These are phyloP conservation scores for Pachydiplax longipennis DNA, from an alignment of 2,888 invertebrate species.

Conservation along the genomic window DNA sequence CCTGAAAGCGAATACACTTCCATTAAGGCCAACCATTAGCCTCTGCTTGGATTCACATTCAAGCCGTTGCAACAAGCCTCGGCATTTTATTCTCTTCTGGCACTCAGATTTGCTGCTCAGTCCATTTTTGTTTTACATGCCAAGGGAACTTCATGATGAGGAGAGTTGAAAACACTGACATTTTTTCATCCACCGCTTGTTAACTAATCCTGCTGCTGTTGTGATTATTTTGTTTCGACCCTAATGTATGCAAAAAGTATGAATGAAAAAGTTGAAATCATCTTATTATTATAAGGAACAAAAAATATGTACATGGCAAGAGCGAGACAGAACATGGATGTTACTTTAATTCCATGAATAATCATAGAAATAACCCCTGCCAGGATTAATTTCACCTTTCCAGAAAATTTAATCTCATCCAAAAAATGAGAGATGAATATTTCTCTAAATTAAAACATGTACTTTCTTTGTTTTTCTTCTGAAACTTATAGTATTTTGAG, in stretches of 20 bases:
- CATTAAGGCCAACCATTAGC: conserved; percentile 48
- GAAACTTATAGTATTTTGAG: no score
- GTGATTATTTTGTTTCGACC: conserved; percentile 31
- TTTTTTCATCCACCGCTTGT: conserved; percentile 30
- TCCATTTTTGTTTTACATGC: conserved; percentile 40
- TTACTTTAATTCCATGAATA: background rate
- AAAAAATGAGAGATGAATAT: no score
- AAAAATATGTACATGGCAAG: conserved; percentile 8
- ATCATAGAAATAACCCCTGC: background rate
- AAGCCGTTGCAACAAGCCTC: conserved; percentile 14
- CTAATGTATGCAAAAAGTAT: conserved; percentile 37
- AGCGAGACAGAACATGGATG: conserved; percentile 23
- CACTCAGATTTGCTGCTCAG: conserved; percentile 36
- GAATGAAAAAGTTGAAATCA: conserved; percentile 37
- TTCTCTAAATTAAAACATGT: no score
- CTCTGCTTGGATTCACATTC: background rate
- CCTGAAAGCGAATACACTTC: conserved; percentile 51
- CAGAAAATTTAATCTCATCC: background rate
- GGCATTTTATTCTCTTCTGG: conserved; percentile 9
- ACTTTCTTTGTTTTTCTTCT: no score
- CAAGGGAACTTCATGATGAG: conserved; percentile 32
- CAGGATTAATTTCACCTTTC: background rate
- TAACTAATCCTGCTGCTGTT: conserved; percentile 34
- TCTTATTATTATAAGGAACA: background rate
- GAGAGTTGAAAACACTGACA: conserved; percentile 16